Conservation (phyloP, 2,113 vertebrate genomes). For the Crotalus viridis region DNA sequence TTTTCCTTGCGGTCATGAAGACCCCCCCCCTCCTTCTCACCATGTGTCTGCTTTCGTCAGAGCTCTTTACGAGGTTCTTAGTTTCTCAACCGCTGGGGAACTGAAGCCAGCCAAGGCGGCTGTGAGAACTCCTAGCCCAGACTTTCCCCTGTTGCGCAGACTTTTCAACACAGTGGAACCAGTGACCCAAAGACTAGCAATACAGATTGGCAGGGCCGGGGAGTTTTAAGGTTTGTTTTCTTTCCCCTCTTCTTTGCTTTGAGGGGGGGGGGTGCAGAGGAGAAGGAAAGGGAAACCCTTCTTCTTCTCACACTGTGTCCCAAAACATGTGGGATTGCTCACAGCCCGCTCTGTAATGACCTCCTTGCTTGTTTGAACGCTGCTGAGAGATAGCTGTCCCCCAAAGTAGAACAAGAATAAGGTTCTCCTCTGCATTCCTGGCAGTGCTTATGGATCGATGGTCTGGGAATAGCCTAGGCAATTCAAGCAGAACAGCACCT, state of each 20-base stretch:
- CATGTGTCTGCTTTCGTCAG: conserved; percentile 38
- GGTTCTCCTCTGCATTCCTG: no score
- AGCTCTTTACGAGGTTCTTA: conserved; percentile 23
- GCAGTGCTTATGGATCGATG: background rate
- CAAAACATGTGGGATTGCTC: background rate
- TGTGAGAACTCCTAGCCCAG: background rate
- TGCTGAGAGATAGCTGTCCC: no score
- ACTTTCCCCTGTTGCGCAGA: background rate
- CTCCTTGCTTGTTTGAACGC: no score
- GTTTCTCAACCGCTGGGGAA: conserved; percentile 53
- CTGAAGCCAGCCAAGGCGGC: conserved; percentile 12
- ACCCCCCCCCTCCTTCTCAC: background rate
- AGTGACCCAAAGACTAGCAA: background rate
- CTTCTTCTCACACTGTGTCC: background rate
- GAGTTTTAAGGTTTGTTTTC: background rate
- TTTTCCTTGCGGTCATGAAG: conserved; percentile 49
- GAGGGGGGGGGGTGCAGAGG: background rate
- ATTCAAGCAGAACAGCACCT: background rate
- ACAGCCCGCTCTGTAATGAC: background rate
- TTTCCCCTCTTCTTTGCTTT: background rate
- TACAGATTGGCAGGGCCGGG: background rate
- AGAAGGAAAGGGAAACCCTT: no score
- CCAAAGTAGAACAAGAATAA: background rate
- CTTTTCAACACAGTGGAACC: background rate
- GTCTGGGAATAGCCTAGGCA: background rate